Percentiles rank a stretch among this genome's conserved stretches.
phyloP scores from a whole-genome alignment of 2,888 invertebrate genomes.

The Leptinotarsa haldemani region DNA sequence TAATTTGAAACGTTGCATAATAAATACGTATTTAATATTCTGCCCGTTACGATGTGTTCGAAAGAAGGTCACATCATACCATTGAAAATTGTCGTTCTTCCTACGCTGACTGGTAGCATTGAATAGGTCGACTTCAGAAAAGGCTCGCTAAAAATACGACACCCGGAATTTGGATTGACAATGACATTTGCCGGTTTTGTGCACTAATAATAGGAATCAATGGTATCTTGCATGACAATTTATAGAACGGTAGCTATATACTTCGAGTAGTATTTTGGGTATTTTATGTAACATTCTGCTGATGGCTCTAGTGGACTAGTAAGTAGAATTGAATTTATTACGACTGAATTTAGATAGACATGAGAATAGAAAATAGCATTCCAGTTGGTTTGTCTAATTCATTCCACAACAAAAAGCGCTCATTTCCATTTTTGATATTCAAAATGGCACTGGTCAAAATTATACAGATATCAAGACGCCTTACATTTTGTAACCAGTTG shows the following conservation, averaged over 20 bases:
- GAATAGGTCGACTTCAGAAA: slow-evolving; percentile 15
- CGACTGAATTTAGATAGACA: no score
- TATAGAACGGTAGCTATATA: slow-evolving; percentile 6
- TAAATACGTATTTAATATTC: slow-evolving; percentile 20
- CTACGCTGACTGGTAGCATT: slow-evolving; percentile 18
- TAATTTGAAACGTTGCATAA: slow-evolving; percentile 14
- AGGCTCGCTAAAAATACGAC: slow-evolving; percentile 14
- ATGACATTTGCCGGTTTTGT: slow-evolving; percentile 11
- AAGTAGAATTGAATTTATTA: not conserved
- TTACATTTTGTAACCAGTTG: no score
- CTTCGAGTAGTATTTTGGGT: not conserved
- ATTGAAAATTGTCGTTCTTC: slow-evolving; percentile 26
- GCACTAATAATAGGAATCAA: not conserved
- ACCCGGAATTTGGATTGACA: slow-evolving; percentile 18
- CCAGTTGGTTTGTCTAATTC: no score
- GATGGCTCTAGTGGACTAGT: not conserved
- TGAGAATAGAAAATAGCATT: no score
- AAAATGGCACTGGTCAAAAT: no score
- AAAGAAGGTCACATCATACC: slow-evolving; percentile 22
- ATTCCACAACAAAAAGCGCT: no score
- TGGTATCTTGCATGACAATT: slow-evolving; percentile 4
- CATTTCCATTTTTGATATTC: no score
- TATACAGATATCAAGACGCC: no score
- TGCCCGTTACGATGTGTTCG: not conserved
- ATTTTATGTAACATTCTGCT: not conserved